Conservation (phyloP, 2,888 invertebrate species). For the Cataglyphis cursor region DNA sequence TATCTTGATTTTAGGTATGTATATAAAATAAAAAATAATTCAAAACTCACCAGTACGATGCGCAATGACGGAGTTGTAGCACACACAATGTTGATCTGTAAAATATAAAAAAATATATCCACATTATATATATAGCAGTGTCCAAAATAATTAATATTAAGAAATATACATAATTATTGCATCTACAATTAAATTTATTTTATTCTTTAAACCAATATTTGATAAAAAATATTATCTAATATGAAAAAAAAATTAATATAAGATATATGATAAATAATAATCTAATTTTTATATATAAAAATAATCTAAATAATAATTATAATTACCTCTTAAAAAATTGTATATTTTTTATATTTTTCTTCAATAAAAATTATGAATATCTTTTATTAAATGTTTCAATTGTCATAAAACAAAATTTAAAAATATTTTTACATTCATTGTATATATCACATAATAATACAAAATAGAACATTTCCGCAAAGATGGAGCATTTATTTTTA, state of each 20-base stretch:
- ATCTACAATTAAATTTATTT: neutral
- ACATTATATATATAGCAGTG: neutral
- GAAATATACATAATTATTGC: neutral
- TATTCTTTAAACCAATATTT: neutral
- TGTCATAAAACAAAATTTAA: neutral
- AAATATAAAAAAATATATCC: neutral
- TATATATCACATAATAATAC: neutral
- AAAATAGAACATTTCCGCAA: neutral
- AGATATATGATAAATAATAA: no score
- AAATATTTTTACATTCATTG: neutral
- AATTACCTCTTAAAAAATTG: no score
- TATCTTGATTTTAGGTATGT: no score
- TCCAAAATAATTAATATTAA: neutral
- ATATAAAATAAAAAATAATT: no score
- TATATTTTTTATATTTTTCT: neutral
- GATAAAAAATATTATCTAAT: neutral
- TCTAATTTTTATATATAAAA: no score
- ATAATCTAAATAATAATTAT: no score
- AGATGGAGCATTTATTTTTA: neutral
- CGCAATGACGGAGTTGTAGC: no score
- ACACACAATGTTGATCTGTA: neutral
- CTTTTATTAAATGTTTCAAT: neutral
- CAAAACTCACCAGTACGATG: no score
- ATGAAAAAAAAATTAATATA: neutral
- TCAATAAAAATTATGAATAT: neutral